Percentiles rank a stretch among this genome's conserved stretches.
Conservation (phyloP, 1,140 invertebrate species). For the Zaprionus gabonicus region DNA sequence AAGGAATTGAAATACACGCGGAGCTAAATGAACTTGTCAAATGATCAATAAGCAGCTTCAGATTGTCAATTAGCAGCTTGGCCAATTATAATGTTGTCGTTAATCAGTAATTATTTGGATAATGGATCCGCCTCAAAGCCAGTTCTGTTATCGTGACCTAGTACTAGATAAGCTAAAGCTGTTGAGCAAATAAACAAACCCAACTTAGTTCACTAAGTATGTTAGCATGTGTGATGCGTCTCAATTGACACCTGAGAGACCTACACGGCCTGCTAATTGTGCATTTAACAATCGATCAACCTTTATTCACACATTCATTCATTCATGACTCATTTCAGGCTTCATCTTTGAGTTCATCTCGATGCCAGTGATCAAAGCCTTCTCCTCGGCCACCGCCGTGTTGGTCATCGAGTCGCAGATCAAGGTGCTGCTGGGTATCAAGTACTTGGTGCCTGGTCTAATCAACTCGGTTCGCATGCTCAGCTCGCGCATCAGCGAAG, state of each 20-base stretch:
- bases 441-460: slow-evolving; percentile 90
- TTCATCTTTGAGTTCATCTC: slow-evolving; percentile 98
- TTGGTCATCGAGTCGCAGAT: slow-evolving; percentile 96
- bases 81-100: slow-evolving; percentile 26
- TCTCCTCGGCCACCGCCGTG: slow-evolving; percentile 96
- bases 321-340: slow-evolving; percentile 85
- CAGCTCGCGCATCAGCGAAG: slow-evolving; percentile 87
- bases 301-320: neutral
- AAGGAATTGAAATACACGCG: neutral
- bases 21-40: slow-evolving; percentile 4
- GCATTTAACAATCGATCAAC: neutral
- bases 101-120: slow-evolving; percentile 34
- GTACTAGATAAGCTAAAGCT: neutral
- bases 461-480: slow-evolving; percentile 90
- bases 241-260: slow-evolving; percentile 15
- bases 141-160: slow-evolving; percentile 5
- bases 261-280: neutral
- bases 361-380: slow-evolving; percentile 96
- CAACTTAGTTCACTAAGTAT: slow-evolving; percentile 33
- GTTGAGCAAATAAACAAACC: slow-evolving; percentile 25
- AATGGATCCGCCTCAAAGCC: slow-evolving; percentile 10
- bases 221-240: neutral
- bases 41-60: slow-evolving; percentile 23
- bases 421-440: slow-evolving; percentile 92
- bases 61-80: neutral